Conservation (phyloP, 2,888 invertebrate genomes). For the Liodrosophila aerea region DNA sequence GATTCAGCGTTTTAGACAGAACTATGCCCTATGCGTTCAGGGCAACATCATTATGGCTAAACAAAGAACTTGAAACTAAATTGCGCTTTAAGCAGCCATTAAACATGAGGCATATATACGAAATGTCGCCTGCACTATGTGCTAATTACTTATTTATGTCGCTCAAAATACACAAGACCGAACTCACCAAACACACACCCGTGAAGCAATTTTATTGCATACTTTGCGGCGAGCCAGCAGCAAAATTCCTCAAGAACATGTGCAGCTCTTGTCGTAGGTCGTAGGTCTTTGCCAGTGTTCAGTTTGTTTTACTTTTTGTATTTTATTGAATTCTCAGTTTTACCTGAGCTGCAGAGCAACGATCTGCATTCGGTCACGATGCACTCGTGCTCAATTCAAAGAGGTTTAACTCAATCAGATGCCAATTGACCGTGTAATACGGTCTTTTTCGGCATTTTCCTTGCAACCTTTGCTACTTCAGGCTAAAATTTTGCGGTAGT, state of each 20-base stretch:
- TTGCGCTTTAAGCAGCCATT: slow-evolving; percentile 71
- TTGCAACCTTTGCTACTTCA: slow-evolving; percentile 6
- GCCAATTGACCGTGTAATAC: slow-evolving; percentile 71
- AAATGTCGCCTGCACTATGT: slow-evolving; percentile 58
- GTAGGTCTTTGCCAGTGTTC: slow-evolving; percentile 1
- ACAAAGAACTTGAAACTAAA: slow-evolving; percentile 66
- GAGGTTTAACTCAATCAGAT: slow-evolving; percentile 64
- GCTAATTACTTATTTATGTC: slow-evolving; percentile 73
- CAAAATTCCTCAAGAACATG: slow-evolving; percentile 30
- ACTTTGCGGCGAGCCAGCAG: slow-evolving; percentile 28
- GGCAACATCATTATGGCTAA: slow-evolving; percentile 58
- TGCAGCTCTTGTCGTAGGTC: slow-evolving; percentile 1
- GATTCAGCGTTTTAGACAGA: background rate
- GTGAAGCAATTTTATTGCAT: slow-evolving; percentile 29
- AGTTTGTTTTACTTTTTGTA: background rate
- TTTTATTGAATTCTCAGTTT: slow-evolving; percentile 32
- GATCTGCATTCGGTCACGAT: slow-evolving; percentile 35
- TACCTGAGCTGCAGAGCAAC: slow-evolving; percentile 35
- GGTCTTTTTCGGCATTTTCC: slow-evolving; percentile 41
- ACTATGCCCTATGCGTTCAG: slow-evolving; percentile 21
- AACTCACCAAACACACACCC: background rate
- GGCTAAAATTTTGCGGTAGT: slow-evolving; percentile 45
- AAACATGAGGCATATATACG: slow-evolving; percentile 41
- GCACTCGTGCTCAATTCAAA: slow-evolving; percentile 28
- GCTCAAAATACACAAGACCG: slow-evolving; percentile 29